phyloP scores from a whole-genome alignment of 2,113 vertebrate species.

The Porphyrio hochstetteri region DNA sequence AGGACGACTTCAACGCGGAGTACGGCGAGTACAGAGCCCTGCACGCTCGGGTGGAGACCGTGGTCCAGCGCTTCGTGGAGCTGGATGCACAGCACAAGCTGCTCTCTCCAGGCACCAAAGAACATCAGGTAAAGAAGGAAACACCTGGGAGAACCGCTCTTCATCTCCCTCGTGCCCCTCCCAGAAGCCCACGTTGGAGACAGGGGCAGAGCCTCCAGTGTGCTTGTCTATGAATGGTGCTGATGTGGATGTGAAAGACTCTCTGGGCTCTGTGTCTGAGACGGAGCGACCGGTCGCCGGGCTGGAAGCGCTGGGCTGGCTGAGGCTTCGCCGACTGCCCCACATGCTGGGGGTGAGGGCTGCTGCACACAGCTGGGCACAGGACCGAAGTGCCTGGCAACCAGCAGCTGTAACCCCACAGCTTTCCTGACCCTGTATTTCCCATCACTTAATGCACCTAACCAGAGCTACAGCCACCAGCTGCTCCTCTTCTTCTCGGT shows the following conservation, averaged over 20 bases:
- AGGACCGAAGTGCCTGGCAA: fast-evolving
- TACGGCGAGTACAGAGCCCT: too few relatives aligned
- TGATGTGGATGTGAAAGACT: background rate
- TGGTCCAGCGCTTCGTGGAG: too few relatives aligned
- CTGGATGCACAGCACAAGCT: too few relatives aligned
- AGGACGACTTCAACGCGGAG: too few relatives aligned
- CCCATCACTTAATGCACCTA: background rate
- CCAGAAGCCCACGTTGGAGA: background rate
- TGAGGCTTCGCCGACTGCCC: background rate
- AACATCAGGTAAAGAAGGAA: constrained; percentile 82
- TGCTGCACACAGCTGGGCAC: too few relatives aligned
- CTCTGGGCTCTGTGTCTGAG: background rate
- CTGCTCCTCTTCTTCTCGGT: background rate
- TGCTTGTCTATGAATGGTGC: background rate
- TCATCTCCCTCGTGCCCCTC: background rate
- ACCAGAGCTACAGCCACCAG: background rate
- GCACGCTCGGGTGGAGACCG: too few relatives aligned
- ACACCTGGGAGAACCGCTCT: background rate
- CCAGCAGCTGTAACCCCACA: fast-evolving
- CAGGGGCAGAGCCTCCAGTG: background rate
- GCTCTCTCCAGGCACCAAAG: constrained; percentile 82
- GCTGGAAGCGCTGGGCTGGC: background rate
- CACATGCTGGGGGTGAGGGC: too few relatives aligned
- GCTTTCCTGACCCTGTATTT: background rate
- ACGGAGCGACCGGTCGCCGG: fast-evolving